phyloP scores from a whole-genome alignment of 2,888 invertebrate species.

The Stenodera caucasica region DNA sequence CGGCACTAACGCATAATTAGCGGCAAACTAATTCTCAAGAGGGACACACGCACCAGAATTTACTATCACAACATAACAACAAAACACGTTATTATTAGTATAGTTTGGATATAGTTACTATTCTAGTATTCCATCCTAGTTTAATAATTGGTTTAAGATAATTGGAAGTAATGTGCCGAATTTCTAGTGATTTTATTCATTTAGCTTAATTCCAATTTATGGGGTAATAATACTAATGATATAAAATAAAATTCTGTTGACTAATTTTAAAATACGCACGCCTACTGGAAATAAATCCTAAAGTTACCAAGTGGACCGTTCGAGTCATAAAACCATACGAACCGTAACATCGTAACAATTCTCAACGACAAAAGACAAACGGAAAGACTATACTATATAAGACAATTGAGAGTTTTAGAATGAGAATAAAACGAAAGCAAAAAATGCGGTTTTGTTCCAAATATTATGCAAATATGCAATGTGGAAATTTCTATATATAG shows the following conservation, averaged over 20 bases:
- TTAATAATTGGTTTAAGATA: conserved; percentile 8
- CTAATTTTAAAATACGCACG: conserved; percentile 7
- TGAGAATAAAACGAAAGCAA: too few species aligned
- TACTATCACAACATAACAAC: conserved; percentile 13
- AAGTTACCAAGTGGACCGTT: conserved; percentile 4
- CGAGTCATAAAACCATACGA: conserved; percentile 1
- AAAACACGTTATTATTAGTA: conserved; percentile 11
- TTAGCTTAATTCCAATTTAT: too few species aligned
- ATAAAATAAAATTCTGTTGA: not conserved
- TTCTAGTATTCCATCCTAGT: conserved; percentile 6
- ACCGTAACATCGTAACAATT: conserved; percentile 8
- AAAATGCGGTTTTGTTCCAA: not conserved
- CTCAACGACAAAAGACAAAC: not conserved
- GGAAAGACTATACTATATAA: not conserved
- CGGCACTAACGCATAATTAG: conserved; percentile 25
- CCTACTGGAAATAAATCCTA: conserved; percentile 1
- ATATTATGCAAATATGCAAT: not conserved
- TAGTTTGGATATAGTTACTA: not conserved
- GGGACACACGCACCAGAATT: conserved; percentile 6
- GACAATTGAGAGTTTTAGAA: not conserved
- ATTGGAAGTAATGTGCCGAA: not conserved
- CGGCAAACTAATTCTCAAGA: conserved; percentile 22
- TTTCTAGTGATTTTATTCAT: not conserved
- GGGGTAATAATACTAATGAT: too few species aligned
- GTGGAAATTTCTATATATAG: not conserved